phyloP scores from a whole-genome alignment of 2,113 vertebrate genomes.

The Sceloporus undulatus region DNA sequence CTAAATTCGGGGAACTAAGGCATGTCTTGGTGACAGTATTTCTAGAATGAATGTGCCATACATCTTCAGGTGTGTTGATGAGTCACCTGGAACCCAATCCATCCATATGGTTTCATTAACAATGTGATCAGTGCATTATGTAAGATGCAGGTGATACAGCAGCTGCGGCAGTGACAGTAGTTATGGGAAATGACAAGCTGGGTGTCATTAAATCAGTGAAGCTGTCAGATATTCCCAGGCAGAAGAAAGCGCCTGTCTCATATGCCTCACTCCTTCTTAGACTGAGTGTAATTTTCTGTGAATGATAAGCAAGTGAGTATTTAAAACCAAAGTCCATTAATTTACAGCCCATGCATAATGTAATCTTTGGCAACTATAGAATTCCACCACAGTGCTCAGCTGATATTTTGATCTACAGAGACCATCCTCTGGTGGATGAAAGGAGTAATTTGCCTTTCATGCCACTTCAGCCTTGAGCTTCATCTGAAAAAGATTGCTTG shows the following conservation, averaged over 20 bases:
- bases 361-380: constrained; percentile 51
- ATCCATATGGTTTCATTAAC: constrained; percentile 32
- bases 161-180: constrained; percentile 27
- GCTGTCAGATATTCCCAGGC: constrained; percentile 55
- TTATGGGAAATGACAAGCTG: constrained; percentile 37
- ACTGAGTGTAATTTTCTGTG: constrained; percentile 67
- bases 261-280: constrained; percentile 32
- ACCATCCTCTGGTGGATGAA: constrained; percentile 50
- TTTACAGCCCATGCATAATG: constrained; percentile 55
- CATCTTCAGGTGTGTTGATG: constrained; percentile 24
- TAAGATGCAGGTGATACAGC: constrained; percentile 32
- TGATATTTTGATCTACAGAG: constrained; percentile 54
- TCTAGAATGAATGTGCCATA: constrained; percentile 22
- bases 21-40: not conserved
- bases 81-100: constrained; percentile 33
- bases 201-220: constrained; percentile 44
- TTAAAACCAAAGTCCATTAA: constrained; percentile 67
- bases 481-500: constrained; percentile 54
- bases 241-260: constrained; percentile 34
- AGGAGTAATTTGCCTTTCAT: constrained; percentile 69
- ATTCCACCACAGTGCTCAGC: constrained; percentile 46
- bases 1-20: not conserved
- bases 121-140: not conserved
- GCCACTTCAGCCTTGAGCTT: constrained; percentile 53
- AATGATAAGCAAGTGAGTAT: constrained; percentile 64